A percentile compares a stretch with the other conserved stretches of the same genome.
phyloP scores from a whole-genome alignment of 37 sponge, comb jelly and placozoan species.

The Ephydatia muelleri region DNA sequence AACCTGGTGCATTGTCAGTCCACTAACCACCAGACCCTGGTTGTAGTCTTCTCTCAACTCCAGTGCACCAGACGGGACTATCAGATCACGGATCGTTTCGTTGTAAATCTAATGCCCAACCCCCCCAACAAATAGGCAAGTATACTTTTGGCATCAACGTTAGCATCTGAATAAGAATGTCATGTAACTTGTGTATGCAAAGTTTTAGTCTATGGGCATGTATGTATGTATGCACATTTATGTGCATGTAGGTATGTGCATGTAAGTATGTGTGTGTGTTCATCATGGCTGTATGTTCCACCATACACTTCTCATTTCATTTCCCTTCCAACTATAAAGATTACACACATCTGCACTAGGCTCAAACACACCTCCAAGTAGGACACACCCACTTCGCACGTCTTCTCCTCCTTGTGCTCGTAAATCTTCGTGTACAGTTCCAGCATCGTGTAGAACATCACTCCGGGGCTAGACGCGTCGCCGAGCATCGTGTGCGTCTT shows the following conservation, averaged over 20 bases:
- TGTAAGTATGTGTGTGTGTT: constrained; percentile 3
- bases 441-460: constrained; percentile 94
- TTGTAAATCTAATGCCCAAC: constrained; percentile 81
- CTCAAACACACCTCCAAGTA: constrained; percentile 79
- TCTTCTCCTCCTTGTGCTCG: constrained; percentile 56
- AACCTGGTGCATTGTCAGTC: constrained; percentile 21
- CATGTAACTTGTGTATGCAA: constrained; percentile 2
- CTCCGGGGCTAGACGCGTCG: constrained; percentile 79
- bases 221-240: background rate
- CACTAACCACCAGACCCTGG: constrained; percentile 53
- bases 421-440: constrained; percentile 86
- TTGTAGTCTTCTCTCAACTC: constrained; percentile 72
- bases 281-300: too few relatives aligned
- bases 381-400: constrained; percentile 77
- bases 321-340: too few relatives aligned
- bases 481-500: constrained; percentile 99
- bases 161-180: too few relatives aligned
- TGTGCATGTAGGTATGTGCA: background rate
- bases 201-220: background rate
- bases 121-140: too few relatives aligned
- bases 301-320: too few relatives aligned
- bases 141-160: too few relatives aligned
- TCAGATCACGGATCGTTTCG: constrained; percentile 90
- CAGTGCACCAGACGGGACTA: constrained; percentile 68
- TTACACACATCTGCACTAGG: too few relatives aligned